Base-by-base conservation (phyloP, 2,888 invertebrate genomes). In the Girardia tigrina region DNA sequence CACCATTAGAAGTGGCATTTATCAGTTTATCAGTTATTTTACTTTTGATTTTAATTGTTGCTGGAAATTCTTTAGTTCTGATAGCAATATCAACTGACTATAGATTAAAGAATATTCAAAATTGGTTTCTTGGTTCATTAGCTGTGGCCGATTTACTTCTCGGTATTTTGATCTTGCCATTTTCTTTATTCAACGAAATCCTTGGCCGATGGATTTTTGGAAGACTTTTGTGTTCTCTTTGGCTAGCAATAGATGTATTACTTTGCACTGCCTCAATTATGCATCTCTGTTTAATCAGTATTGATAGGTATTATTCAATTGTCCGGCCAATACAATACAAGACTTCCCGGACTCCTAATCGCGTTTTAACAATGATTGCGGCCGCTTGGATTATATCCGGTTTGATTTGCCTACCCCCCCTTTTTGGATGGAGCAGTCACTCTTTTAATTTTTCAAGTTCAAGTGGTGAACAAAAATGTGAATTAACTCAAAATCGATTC, bases 191-290 rank as follows among this genome's bases (percentile, higher is more conserved):
- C 56, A 93, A 94, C 82, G 94, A 94, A 86, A 87, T 95, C 80
- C 94, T 95, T 94, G 94, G 94, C 14, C 94, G 94, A 82, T 95
- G 94, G 95, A 91, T 92, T 85, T 95, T 95, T 82, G 94, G 94
- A 77, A 89, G 89, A 80, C 90, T 92, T 89, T 93, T 94, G 92
- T 95, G 94, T 84, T 93, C 94, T 85, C 89, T 95, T 81, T 86
- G 85, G 85, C 81, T 86, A 75, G 94, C 94, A 23, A 91, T 93
- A 89, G 95, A 95, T 86, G 94, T 95, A 80, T 86, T 95, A 72
- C 86, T 94, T 81, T 92, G 93, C 85, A 95, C 95, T 14, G 93
- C 94, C 72, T 93, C 92, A 78, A 95, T 95, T 79, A 91, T 94
- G 90, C 94, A 94, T 86, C 87, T 95, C 85, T 94, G 94, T 85